A percentile compares a stretch with the other conserved stretches of the same genome.
These are phyloP conservation scores for Tromatobia lineatoria DNA, from an alignment of 2,888 invertebrate species.

Conservation along the genomic window DNA sequence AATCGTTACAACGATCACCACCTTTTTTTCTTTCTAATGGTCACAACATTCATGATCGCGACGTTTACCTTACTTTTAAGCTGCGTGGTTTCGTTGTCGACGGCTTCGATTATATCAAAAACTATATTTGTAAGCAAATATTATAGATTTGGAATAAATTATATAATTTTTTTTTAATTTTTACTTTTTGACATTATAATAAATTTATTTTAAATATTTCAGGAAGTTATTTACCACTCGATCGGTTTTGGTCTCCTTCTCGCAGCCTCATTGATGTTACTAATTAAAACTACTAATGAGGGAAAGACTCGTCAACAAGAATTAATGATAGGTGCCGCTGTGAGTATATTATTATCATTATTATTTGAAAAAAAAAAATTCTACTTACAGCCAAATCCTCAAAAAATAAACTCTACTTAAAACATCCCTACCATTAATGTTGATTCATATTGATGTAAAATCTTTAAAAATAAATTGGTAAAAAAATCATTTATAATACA, in stretches of 20 bases:
- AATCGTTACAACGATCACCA: conserved; percentile 86
- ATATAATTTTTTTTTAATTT: not conserved
- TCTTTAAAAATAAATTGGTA: no score
- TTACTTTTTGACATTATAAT: not conserved
- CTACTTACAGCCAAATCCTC: not conserved
- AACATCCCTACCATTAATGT: no score
- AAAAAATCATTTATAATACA: no score
- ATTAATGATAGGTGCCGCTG: conserved; percentile 90
- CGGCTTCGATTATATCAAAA: conserved; percentile 94
- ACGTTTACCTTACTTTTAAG: conserved; percentile 92
- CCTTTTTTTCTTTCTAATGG: conserved; percentile 91
- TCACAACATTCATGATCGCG: conserved; percentile 92
- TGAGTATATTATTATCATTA: conserved; percentile 85
- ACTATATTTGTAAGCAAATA: conserved; percentile 90
- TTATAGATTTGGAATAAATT: not conserved
- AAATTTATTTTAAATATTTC: conserved; percentile 76
- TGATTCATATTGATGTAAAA: no score
- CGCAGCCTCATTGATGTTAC: conserved; percentile 89
- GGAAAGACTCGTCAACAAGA: conserved; percentile 86
- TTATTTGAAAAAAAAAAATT: no score
- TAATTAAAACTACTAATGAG: conserved; percentile 87
- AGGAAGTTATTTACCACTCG: conserved; percentile 94
- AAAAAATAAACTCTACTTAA: no score
- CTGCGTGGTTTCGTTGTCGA: conserved; percentile 92
- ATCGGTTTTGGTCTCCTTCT: conserved; percentile 91